Conservation (phyloP, 2,797 vertebrate genomes). For the Manis pentadactyla region DNA sequence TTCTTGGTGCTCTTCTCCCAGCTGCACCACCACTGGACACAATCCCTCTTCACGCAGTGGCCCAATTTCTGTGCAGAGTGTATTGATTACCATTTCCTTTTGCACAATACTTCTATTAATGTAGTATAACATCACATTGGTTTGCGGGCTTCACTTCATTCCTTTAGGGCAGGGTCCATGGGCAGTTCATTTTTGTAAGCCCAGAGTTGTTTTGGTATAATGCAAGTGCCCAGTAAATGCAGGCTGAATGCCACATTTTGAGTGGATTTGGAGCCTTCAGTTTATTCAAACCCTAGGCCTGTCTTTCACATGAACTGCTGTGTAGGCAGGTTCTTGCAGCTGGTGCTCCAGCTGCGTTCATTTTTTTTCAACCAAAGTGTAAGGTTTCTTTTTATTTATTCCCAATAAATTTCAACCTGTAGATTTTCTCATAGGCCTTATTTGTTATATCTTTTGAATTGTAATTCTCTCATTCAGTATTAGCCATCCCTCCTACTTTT, state of each 20-base stretch:
- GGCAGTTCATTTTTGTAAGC: neutral
- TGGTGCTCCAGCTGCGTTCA: neutral
- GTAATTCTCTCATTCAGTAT: neutral
- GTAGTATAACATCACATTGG: neutral
- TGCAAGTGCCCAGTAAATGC: neutral
- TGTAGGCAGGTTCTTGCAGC: neutral
- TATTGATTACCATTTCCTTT: neutral
- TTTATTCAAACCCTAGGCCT: neutral
- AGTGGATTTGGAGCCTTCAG: neutral
- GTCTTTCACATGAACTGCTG: neutral
- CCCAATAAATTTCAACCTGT: neutral
- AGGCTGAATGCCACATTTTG: neutral
- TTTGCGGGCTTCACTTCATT: neutral
- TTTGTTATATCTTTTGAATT: neutral
- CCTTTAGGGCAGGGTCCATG: neutral
- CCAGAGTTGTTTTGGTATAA: neutral
- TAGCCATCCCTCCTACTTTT: neutral
- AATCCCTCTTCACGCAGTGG: neutral
- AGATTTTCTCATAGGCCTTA: neutral
- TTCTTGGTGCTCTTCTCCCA: neutral
- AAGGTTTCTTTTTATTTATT: neutral
- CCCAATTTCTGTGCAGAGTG: neutral
- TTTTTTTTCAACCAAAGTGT: neutral
- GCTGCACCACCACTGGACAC: neutral
- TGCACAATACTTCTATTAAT: neutral